Evolutionary conservation across 2,888 invertebrate genomes (phyloP).

Genomic region (Leucophenga maculata): DNA sequence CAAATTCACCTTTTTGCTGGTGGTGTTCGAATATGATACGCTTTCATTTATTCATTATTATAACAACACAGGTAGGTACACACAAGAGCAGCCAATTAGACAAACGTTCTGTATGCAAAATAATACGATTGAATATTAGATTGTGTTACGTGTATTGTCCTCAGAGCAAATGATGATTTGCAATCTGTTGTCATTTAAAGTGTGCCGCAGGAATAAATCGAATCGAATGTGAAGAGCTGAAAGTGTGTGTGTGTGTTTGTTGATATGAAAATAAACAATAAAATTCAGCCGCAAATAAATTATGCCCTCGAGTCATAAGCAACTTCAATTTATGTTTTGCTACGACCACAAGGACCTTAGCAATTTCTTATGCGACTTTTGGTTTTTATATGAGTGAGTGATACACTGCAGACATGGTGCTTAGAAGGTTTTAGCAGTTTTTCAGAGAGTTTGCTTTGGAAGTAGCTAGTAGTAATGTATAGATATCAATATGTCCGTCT

Average conservation of each 20-base stretch:
- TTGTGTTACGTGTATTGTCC: neutral
- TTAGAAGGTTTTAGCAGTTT: neutral
- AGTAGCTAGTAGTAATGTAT: too few relatives aligned
- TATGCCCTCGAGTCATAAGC: slow-evolving; percentile 59
- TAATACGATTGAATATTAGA: neutral
- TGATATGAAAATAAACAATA: slow-evolving; percentile 63
- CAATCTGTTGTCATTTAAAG: slow-evolving; percentile 23
- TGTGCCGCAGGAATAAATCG: neutral
- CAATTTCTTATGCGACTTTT: slow-evolving; percentile 14
- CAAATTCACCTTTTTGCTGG: neutral
- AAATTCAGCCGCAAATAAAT: slow-evolving; percentile 64
- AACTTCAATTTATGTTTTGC: slow-evolving; percentile 30
- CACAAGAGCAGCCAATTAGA: too few relatives aligned
- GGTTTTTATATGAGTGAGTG: neutral
- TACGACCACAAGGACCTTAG: neutral
- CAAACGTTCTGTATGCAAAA: slow-evolving; percentile 8
- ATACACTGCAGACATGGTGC: neutral
- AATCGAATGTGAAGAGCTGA: neutral
- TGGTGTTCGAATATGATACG: neutral
- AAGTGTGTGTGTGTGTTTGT: neutral
- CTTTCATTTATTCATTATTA: neutral
- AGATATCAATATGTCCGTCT: too few relatives aligned
- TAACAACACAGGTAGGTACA: neutral
- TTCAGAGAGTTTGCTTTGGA: slow-evolving; percentile 29
- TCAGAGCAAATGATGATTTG: slow-evolving; percentile 5